Conservation (phyloP, 2,113 vertebrate species). For the Paradisaea rubra region DNA sequence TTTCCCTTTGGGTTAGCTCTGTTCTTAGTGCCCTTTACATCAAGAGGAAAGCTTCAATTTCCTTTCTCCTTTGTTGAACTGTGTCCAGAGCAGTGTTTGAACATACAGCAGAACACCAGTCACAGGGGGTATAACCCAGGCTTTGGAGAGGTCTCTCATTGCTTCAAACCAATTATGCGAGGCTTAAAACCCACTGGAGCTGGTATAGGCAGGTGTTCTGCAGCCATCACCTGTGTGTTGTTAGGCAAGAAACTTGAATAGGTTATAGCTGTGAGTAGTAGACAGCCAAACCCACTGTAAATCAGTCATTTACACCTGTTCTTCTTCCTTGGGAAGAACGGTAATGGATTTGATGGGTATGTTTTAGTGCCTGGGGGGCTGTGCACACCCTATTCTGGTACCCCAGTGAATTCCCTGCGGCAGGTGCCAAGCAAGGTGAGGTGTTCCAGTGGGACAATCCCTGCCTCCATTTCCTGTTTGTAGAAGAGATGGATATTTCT, state of each 20-base stretch:
- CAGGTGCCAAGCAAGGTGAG: not conserved
- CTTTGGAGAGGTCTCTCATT: not conserved
- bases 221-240: not conserved
- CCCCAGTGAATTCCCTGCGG: not conserved
- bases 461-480: not conserved
- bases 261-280: not conserved
- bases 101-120: not conserved
- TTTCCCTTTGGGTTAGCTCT: not conserved
- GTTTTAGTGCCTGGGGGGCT: not conserved
- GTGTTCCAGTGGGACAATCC: not conserved
- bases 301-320: not conserved
- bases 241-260: not conserved
- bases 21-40: not conserved
- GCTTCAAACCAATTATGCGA: not conserved
- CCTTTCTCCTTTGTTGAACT: not conserved
- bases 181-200: not conserved
- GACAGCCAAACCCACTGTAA: not conserved
- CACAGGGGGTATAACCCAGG: not conserved
- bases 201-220: not conserved
- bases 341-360: not conserved
- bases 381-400: accelerated
- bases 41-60: not conserved
- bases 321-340: not conserved
- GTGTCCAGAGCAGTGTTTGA: not conserved
- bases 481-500: not conserved